Conservation (phyloP, 2,888 invertebrate species). For the Syrista parreyssii region DNA sequence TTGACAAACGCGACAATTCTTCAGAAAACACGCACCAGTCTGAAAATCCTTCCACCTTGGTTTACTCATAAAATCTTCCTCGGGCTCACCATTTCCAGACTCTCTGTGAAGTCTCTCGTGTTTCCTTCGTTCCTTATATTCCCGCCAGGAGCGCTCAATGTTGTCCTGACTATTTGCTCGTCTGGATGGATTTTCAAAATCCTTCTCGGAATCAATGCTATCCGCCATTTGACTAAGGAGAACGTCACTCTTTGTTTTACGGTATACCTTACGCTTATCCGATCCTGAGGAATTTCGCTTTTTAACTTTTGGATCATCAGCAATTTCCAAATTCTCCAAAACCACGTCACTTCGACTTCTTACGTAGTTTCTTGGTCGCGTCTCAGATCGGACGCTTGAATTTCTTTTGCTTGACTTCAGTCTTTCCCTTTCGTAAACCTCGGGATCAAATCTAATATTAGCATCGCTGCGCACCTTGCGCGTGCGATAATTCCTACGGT, state of each 20-base stretch:
- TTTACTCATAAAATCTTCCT: constrained; percentile 51
- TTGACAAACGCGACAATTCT: constrained; percentile 41
- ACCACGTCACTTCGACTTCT: constrained; percentile 26
- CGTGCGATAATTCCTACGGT: constrained; percentile 39
- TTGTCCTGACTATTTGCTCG: constrained; percentile 46
- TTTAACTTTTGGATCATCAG: constrained; percentile 19
- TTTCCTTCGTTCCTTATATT: constrained; percentile 54
- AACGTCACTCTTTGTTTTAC: constrained; percentile 54
- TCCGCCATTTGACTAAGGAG: constrained; percentile 35
- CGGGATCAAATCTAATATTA: constrained; percentile 42
- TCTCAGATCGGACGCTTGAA: constrained; percentile 14
- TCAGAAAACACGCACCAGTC: constrained; percentile 30
- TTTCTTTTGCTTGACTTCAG: constrained; percentile 16
- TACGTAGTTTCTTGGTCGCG: constrained; percentile 18
- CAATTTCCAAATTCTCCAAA: constrained; percentile 24
- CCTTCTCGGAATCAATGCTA: constrained; percentile 40
- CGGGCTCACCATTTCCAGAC: constrained; percentile 27
- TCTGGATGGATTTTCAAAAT: constrained; percentile 31
- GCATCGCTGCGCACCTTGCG: constrained; percentile 53
- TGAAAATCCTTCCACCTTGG: constrained; percentile 53
- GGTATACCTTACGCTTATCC: constrained; percentile 49
- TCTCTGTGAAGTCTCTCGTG: constrained; percentile 41
- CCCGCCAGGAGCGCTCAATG: constrained; percentile 54
- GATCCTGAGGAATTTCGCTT: constrained; percentile 30
- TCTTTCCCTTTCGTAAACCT: constrained; percentile 25